Conservation (phyloP, 2,797 vertebrate genomes). For the Gymnopithys bicolor region DNA sequence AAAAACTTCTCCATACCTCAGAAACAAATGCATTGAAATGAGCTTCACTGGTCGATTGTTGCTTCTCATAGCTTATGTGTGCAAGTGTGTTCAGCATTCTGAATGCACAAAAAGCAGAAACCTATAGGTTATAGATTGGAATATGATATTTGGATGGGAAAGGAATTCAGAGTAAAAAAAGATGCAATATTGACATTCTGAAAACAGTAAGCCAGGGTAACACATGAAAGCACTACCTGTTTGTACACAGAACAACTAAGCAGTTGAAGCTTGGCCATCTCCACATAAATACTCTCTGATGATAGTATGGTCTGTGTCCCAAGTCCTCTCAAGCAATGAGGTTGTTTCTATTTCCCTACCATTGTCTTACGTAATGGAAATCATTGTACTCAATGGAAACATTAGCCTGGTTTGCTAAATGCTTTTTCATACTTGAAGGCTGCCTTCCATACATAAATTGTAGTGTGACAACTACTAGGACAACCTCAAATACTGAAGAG, state of each 20-base stretch:
- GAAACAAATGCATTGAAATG: constrained; percentile 35
- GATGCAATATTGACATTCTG: background rate
- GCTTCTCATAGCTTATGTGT: constrained; percentile 52
- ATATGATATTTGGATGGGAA: constrained; percentile 50
- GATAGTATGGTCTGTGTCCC: background rate
- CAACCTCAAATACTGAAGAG: background rate
- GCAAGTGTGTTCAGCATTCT: constrained; percentile 56
- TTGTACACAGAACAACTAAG: constrained; percentile 51
- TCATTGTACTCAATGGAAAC: background rate
- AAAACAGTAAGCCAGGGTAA: constrained; percentile 47
- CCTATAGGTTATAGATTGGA: constrained; percentile 8
- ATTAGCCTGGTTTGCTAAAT: constrained; percentile 13
- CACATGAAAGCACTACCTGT: constrained; percentile 28
- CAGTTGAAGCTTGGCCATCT: constrained; percentile 50
- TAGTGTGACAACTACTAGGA: background rate
- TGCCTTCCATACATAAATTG: constrained; percentile 47
- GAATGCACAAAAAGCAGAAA: constrained; percentile 66
- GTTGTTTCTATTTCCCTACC: background rate
- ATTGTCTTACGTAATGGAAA: background rate
- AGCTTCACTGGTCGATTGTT: constrained; percentile 68
- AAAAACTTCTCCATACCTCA: constrained; percentile 52
- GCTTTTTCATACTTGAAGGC: constrained; percentile 22
- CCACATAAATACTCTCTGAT: background rate
- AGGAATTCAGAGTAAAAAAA: constrained; percentile 46
- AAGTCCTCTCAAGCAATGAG: constrained; percentile 2